Evolutionary conservation across 2,797 vertebrate genomes (phyloP), one percentile per base, ranked within the genome.

Genomic region (Pipistrellus pipistrellus): DNA sequence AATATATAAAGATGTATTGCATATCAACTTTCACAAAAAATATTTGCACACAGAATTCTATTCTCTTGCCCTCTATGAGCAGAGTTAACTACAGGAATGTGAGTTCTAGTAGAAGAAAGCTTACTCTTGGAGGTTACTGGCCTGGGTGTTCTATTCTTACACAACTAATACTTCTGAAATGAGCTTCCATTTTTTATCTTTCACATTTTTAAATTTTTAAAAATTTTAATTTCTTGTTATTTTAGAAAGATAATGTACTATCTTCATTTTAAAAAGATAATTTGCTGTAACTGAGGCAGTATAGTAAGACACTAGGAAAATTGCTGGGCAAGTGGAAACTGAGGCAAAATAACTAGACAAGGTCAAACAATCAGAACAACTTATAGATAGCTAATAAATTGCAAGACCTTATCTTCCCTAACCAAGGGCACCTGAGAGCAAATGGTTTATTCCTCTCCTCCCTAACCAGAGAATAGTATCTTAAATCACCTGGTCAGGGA

Each of bases 61-160:
- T 91, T 83, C 27, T 20, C 38, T 88, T 92, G 15, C 23, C 51
- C 20, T 88, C 27, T 68, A 3, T 71, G 68, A 90, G 20, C 13
- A 72, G 11, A 94, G 18, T 78, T 94, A 95, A 94, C 91, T 89
- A 85, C 13, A 89, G 35, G 71, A 51, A 62, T 71, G 77, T 90
- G 69, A 87, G 46, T 95, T 95, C 30, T 46, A 59, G 38, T 27
- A 92, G 91, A 95, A 91, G 80, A 91, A 92, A 89, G 68, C 48
- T 64, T 93, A 69, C 94, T 92, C 88, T 73, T 86, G 12, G n/a
- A 88, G 46, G 48, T 77, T 81, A 18, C 35, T 75, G 32, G 15
- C 14, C 18, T 35, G 55, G 84, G 32, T 80, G 15, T 89, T 89
- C 32, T 91, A 85, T 85, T 95, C 30, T 92, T 88, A 51, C 8